Conservation (phyloP, 2,888 invertebrate genomes). For the Tupiocoris notatus region DNA sequence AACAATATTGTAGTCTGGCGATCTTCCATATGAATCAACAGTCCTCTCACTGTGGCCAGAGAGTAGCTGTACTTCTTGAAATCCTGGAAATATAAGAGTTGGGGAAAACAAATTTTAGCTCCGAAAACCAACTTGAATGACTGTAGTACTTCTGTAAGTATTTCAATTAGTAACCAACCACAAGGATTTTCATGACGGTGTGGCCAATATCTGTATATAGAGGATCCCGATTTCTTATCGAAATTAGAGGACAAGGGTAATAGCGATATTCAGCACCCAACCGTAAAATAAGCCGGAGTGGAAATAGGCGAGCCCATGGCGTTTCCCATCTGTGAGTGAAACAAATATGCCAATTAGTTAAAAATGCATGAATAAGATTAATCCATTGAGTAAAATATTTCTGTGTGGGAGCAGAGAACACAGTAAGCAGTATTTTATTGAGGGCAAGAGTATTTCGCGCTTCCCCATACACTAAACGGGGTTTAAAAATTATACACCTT, state of each 20-base stretch:
- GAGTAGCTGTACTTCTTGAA: slow-evolving; percentile 81
- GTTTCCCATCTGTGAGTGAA: slow-evolving; percentile 62
- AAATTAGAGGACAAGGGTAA: slow-evolving; percentile 80
- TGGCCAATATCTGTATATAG: slow-evolving; percentile 83
- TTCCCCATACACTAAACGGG: no score
- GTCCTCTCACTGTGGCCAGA: slow-evolving; percentile 70
- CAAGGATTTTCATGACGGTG: slow-evolving; percentile 81
- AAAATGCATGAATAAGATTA: no score
- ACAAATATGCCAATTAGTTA: slow-evolving; percentile 48
- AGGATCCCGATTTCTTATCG: slow-evolving; percentile 71
- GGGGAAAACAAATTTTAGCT: no score
- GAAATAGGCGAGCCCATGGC: slow-evolving; percentile 80
- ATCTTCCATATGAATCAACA: slow-evolving; percentile 79
- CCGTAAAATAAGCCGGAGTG: slow-evolving; percentile 69
- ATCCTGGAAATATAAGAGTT: slow-evolving; percentile 66
- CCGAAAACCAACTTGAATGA: background rate
- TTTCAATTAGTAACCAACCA: slow-evolving; percentile 54
- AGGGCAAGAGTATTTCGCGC: no score
- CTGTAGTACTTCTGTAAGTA: background rate
- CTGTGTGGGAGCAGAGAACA: no score
- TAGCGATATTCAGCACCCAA: slow-evolving; percentile 82
- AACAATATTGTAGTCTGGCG: slow-evolving; percentile 73
- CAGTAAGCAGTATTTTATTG: no score
- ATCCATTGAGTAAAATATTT: no score
- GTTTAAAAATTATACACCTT: no score